Evolutionary conservation across 2,113 vertebrate genomes (phyloP).

Genomic region (Heterotis niloticus): DNA sequence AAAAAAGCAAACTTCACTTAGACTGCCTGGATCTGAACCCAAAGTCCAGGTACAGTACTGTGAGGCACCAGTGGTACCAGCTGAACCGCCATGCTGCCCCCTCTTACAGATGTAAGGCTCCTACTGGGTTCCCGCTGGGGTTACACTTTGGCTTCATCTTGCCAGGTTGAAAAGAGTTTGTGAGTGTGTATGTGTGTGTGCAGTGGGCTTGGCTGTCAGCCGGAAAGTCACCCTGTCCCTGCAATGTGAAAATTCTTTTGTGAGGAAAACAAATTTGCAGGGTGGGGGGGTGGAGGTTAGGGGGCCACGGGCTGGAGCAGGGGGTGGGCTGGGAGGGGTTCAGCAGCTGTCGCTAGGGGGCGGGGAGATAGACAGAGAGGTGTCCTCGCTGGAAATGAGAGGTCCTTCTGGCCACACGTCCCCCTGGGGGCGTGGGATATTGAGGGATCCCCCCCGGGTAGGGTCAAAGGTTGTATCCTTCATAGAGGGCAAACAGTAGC

Average conservation of each 20-base stretch:
- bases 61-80: no score
- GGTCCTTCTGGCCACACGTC: slow-evolving; percentile 14
- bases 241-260: slow-evolving; percentile 7
- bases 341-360: background rate
- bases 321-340: background rate
- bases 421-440: slow-evolving; percentile 35
- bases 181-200: no score
- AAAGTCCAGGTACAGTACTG: no score
- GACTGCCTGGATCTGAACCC: no score
- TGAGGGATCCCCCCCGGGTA: slow-evolving; percentile 16
- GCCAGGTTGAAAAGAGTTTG: background rate
- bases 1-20: no score
- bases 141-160: background rate
- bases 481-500: slow-evolving; percentile 23
- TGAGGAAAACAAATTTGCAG: slow-evolving; percentile 16
- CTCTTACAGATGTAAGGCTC: background rate
- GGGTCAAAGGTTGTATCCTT: slow-evolving; percentile 45
- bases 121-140: background rate
- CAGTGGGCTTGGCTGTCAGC: background rate
- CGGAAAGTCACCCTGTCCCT: slow-evolving; percentile 11
- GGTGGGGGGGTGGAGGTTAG: slow-evolving; percentile 27
- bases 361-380: slow-evolving; percentile 13
- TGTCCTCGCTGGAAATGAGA: slow-evolving; percentile 19
- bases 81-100: no score
- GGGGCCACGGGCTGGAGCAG: background rate